phyloP scores from a whole-genome alignment of 2,113 vertebrate species.

The Pygoscelis adeliae region DNA sequence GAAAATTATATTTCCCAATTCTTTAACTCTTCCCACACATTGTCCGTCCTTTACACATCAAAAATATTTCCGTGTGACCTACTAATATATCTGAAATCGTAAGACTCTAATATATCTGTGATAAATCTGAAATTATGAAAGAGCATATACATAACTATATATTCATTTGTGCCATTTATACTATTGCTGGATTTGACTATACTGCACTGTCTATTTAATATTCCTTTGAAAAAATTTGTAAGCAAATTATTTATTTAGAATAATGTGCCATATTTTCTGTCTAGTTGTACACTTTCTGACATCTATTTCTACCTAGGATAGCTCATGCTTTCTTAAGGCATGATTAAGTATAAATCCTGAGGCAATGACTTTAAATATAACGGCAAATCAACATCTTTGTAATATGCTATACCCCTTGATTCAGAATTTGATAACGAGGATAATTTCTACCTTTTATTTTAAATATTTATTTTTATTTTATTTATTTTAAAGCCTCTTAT shows the following conservation, averaged over 20 bases:
- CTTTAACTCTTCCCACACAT: neutral
- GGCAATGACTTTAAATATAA: neutral
- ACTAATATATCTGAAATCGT: neutral
- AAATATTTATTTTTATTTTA: neutral
- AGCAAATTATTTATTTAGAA: neutral
- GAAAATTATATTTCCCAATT: neutral
- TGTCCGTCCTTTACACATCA: neutral
- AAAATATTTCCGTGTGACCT: neutral
- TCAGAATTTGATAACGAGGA: neutral
- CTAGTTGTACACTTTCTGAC: neutral
- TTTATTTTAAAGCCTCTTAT: neutral
- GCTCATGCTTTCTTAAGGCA: neutral
- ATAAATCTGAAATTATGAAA: neutral
- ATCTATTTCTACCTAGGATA: neutral
- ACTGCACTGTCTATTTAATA: neutral
- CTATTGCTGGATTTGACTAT: neutral
- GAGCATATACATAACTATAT: neutral
- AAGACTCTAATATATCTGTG: neutral
- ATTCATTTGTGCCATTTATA: neutral
- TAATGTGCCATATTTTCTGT: neutral
- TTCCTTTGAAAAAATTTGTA: neutral
- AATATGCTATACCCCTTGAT: neutral
- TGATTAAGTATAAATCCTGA: neutral
- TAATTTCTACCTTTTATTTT: neutral
- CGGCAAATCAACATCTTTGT: neutral